Evolutionary conservation across 2,888 invertebrate species (phyloP), one percentile per base, ranked within the genome.

Genomic region (Sesamia inferens): DNA sequence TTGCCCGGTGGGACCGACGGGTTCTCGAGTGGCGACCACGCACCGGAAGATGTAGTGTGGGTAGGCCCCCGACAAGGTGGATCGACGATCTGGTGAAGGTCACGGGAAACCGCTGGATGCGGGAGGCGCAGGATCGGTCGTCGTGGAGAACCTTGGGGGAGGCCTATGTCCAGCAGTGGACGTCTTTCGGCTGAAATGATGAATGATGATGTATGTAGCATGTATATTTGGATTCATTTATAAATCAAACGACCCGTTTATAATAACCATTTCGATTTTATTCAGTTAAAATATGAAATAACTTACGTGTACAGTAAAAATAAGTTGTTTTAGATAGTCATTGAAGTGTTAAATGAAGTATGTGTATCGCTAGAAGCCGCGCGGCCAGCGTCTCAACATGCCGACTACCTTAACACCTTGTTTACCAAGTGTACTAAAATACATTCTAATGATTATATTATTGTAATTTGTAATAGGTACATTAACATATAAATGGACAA

Each of bases 231-330:
- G 39, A 55, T 64, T 47, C 80, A 66, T 11, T 76, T 66, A 79
- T 58, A 71, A 86, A 81, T 75, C 61, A 93, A 93, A 93, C 87
- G 31, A 89, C 89, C 88, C 78, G 70, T 63, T 84, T 90, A 88
- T 95, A 96, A 95, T 96, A 96, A 96, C 96, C 96, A 95, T 94
- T 96, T 95, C 90, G 93, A 31, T 31, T 31, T 31, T 96, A 96
- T 96, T 96, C 96, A 95, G 93, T 96, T 96, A 96, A 95, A 96
- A 95, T 96, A 96, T 95, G 96, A 96, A 96, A 95, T 96, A 96
- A 95, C 96, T 96, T 96, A 96, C 94, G 94, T 92, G 91, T 96
- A 96, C 94, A 94, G 95, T 96, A 96, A 95, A 96, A 95, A 96
- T 96, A 96, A 95, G 94, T 94, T 93, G 92, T 92, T 92, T 94